Base-by-base conservation (phyloP, 2,888 invertebrate species). In the Himalopsyche anomala region DNA sequence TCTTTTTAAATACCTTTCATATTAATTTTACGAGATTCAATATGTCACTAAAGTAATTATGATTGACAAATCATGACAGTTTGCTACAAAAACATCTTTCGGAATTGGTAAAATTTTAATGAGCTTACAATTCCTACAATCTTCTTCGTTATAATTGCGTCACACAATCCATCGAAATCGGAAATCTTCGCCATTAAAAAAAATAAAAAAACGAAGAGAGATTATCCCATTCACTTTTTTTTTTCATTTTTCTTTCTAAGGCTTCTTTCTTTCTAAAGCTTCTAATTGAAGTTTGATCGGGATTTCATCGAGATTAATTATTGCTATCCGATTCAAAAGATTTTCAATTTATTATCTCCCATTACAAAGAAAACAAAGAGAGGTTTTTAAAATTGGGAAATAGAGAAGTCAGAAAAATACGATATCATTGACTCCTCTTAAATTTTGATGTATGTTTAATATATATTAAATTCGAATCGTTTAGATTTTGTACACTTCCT, bases 281-380 rank as follows among this genome's bases (percentile, higher is more conserved):
- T 38, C 15, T 74, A 74, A 74, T 74, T 74, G 36, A 62, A 28
- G 74, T 74, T 74, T 74, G 38, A 74, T 74, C 19, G 74, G 36
- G 74, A 74, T 38, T 74, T 74, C 74, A 74, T 74, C 74, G 36
- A 74, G 74, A 74, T 12, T 74, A 36, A 74, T 74, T 36, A 36
- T 74, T 74, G 4, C 36, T 74, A 36, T 74, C 36, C 5, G 74
- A 74, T 15, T 74, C 38, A 36, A 74, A 74, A 36, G 74, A 74
- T 74, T 74, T 74, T 36, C 74, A 74, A 74, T 74, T 36, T 74
- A 74, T 74, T 74, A 74, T 74, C 36, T 28, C 74, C 15, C 15
- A 3, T 15, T 5, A 51, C 51, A 51, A 51, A 51, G 51, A 51
- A 51, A 51, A 45, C 45, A 51, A 51, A 51, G 15, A 15, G 51